Evolutionary conservation across 2,797 vertebrate species (phyloP).

Genomic region (Phalanger gymnotis): DNA sequence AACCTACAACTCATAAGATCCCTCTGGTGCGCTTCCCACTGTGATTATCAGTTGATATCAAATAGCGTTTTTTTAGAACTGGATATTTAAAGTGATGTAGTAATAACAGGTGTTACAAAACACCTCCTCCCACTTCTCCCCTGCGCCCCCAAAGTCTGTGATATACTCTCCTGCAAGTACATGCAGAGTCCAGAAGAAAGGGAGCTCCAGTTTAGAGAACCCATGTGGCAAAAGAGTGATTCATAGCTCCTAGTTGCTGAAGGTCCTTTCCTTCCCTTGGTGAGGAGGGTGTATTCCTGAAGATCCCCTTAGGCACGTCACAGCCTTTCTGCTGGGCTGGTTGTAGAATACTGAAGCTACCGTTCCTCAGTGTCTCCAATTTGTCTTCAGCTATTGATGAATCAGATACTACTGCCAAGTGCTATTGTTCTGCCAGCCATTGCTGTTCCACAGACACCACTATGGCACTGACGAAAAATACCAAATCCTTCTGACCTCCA

Average conservation of each 20-base stretch:
- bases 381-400: neutral
- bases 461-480: neutral
- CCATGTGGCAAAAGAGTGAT: neutral
- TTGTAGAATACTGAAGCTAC: neutral
- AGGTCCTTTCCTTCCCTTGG: neutral
- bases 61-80: neutral
- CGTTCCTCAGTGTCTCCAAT: neutral
- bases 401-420: neutral
- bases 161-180: neutral
- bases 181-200: neutral
- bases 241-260: neutral
- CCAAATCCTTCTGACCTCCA: neutral
- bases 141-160: neutral
- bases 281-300: neutral
- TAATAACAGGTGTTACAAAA: neutral
- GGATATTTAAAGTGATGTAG: neutral
- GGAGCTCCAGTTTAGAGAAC: neutral
- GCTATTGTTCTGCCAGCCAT: too few relatives aligned
- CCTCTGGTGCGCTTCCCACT: neutral
- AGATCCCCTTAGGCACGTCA: neutral
- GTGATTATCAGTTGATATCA: neutral
- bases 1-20: neutral
- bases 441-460: too few relatives aligned
- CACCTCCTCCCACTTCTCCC: neutral
- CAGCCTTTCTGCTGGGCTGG: neutral